Conservation (phyloP, 1,140 invertebrate species). For the Euwallacea fornicatus region DNA sequence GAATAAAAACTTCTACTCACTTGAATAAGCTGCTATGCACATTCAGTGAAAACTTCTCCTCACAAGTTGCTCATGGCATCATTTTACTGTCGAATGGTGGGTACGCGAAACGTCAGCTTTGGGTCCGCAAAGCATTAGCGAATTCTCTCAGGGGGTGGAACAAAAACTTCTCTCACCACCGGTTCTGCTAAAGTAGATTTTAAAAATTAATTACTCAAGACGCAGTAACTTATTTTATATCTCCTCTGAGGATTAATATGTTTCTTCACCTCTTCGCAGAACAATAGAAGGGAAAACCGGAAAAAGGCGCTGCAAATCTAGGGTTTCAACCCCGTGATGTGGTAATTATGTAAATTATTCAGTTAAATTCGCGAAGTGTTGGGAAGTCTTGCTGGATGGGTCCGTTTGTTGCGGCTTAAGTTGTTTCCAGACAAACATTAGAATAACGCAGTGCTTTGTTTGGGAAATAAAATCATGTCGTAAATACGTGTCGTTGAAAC, state of each 20-base stretch:
- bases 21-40: too few species aligned
- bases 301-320: slow-evolving; percentile 29
- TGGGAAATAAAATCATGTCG: slow-evolving; percentile 30
- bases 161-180: too few species aligned
- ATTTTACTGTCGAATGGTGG: too few species aligned
- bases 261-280: slow-evolving; percentile 5
- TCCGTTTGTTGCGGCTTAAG: slow-evolving; percentile 31
- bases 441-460: slow-evolving; percentile 32
- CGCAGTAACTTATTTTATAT: slow-evolving; percentile 2
- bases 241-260: not conserved
- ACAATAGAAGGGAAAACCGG: slow-evolving; percentile 18
- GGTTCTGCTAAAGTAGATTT: too few species aligned
- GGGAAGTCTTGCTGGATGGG: slow-evolving; percentile 28
- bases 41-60: too few species aligned
- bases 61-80: too few species aligned
- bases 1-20: too few species aligned
- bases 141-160: too few species aligned
- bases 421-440: slow-evolving; percentile 33
- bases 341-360: slow-evolving; percentile 36
- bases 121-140: too few species aligned
- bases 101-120: too few species aligned
- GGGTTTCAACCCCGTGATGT: slow-evolving; percentile 18
- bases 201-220: slow-evolving; percentile 4
- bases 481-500: slow-evolving; percentile 12
- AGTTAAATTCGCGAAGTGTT: slow-evolving; percentile 35